A percentile compares a stretch with the other conserved stretches of the same genome.
phyloP scores from a whole-genome alignment of 2,888 invertebrate genomes.

The Proisotoma minuta region DNA sequence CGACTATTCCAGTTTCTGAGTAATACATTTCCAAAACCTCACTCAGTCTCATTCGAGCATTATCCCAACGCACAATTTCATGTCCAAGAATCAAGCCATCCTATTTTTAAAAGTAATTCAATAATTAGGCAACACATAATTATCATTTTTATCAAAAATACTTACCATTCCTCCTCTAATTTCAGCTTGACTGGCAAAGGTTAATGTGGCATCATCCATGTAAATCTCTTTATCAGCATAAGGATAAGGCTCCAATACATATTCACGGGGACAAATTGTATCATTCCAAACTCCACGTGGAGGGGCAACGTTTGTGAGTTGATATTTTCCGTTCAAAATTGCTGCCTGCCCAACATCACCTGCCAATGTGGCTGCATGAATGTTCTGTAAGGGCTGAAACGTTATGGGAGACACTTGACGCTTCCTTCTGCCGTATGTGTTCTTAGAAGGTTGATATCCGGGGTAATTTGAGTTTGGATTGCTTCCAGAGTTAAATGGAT shows the following conservation, averaged over 20 bases:
- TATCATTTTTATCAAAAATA: background rate
- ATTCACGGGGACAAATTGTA: slow-evolving; percentile 42
- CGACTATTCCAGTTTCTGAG: slow-evolving; percentile 39
- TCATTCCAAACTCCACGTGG: slow-evolving; percentile 42
- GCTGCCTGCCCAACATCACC: slow-evolving; percentile 45
- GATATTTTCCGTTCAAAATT: slow-evolving; percentile 21
- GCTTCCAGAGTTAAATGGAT: background rate
- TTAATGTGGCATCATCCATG: slow-evolving; percentile 28
- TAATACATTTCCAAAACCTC: slow-evolving; percentile 40
- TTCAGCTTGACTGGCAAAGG: slow-evolving; percentile 43
- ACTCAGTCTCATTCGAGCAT: slow-evolving; percentile 27
- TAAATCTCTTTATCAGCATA: slow-evolving; percentile 28
- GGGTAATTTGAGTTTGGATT: background rate
- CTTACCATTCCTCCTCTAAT: slow-evolving; percentile 42
- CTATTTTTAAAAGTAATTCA: background rate
- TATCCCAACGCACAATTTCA: slow-evolving; percentile 33
- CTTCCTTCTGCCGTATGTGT: slow-evolving; percentile 18
- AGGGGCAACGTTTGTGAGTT: background rate
- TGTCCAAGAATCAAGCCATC: slow-evolving; percentile 38
- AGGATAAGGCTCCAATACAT: slow-evolving; percentile 23
- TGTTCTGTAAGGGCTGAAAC: slow-evolving; percentile 31
- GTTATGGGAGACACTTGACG: slow-evolving; percentile 18
- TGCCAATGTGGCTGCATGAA: slow-evolving; percentile 40
- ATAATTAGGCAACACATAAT: background rate
- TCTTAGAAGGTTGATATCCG: background rate